These are phyloP conservation scores for Acleris holmiana DNA, from an alignment of 2,888 invertebrate genomes.

Conservation along the genomic window DNA sequence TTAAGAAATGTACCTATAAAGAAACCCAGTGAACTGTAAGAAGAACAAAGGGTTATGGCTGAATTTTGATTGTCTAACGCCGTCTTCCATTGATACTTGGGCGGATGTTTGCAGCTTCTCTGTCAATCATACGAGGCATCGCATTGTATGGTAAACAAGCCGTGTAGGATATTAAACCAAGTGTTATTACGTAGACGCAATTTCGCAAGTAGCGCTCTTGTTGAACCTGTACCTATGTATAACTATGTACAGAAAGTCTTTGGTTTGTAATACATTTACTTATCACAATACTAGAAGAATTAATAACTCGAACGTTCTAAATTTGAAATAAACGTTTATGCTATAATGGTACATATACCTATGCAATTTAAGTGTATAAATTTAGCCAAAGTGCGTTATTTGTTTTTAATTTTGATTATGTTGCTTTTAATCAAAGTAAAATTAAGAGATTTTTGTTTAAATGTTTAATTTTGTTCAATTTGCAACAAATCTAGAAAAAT, in stretches of 20 bases:
- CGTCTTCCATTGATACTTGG: slow-evolving; percentile 20
- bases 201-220: slow-evolving; percentile 49
- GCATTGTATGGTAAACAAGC: slow-evolving; percentile 72
- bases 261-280: neutral
- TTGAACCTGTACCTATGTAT: slow-evolving; percentile 26
- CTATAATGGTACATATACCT: too few species aligned
- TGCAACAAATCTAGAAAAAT: too few species aligned
- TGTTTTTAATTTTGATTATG: too few species aligned
- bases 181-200: slow-evolving; percentile 49
- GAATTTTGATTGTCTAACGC: slow-evolving; percentile 32
- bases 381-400: too few species aligned
- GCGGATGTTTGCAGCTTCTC: slow-evolving; percentile 42
- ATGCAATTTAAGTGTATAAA: too few species aligned
- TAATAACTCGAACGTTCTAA: too few species aligned
- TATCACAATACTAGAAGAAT: too few species aligned
- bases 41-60: slow-evolving; percentile 25
- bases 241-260: neutral
- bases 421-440: too few species aligned
- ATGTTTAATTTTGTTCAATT: too few species aligned
- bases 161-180: slow-evolving; percentile 43
- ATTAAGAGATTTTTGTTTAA: too few species aligned
- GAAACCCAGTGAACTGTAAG: slow-evolving; percentile 11
- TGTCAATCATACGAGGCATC: slow-evolving; percentile 61
- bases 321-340: too few species aligned
- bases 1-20: slow-evolving; percentile 7